A percentile compares a stretch with the other conserved stretches of the same genome.
Conservation (phyloP, 2,113 vertebrate genomes). For the Pteropus alecto region DNA sequence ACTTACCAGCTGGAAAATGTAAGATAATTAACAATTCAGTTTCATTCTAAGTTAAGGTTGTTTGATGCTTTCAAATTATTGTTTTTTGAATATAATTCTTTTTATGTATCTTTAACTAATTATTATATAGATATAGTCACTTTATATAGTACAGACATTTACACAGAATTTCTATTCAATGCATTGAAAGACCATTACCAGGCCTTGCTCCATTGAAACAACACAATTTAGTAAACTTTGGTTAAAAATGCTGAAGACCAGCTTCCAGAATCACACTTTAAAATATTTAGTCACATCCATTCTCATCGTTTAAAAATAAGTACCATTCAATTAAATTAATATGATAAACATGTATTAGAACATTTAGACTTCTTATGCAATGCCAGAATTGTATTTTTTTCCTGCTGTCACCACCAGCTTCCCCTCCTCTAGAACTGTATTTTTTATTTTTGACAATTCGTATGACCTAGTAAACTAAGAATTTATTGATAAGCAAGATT, state of each 20-base stretch:
- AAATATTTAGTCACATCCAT: not conserved
- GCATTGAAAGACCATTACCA: not conserved
- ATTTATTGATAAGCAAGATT: not conserved
- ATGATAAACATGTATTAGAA: not conserved
- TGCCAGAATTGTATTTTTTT: not conserved
- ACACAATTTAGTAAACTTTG: not conserved
- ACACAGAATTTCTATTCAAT: not conserved
- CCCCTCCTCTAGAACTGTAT: not conserved
- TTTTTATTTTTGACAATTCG: not conserved
- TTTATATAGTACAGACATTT: not conserved
- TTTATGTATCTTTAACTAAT: not conserved
- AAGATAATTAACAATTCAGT: not conserved
- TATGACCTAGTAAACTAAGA: not conserved
- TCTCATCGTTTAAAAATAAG: not conserved
- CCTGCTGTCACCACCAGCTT: no score
- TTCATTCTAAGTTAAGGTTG: not conserved
- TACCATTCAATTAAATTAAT: not conserved
- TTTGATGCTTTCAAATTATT: not conserved
- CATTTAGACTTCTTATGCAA: not conserved
- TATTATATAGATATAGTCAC: not conserved
- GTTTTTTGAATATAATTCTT: not conserved
- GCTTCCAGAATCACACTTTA: not conserved
- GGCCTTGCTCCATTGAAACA: not conserved
- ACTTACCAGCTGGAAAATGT: not conserved
- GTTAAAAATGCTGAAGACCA: not conserved